These are phyloP conservation scores for Heliconius congener DNA, from an alignment of 1,140 invertebrate genomes.

Conservation along the genomic window DNA sequence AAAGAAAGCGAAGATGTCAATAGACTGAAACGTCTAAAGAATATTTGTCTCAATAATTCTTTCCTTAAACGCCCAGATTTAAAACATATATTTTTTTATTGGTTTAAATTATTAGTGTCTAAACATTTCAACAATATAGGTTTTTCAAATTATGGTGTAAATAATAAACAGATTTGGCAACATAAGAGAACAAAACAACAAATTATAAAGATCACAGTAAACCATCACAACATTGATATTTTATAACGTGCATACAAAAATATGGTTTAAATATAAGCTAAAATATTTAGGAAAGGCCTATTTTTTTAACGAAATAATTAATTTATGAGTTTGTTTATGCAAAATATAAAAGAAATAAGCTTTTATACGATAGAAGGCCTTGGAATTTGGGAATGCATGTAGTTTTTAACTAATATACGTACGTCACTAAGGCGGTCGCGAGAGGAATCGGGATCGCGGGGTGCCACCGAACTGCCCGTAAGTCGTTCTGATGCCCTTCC, in stretches of 20 bases:
- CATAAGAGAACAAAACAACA: constrained; percentile 17
- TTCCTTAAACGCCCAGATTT: constrained; percentile 17
- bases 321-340: background rate
- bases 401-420: constrained; percentile 72
- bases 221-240: constrained; percentile 15
- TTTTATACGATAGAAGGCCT: background rate
- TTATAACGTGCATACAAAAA: constrained; percentile 10
- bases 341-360: background rate
- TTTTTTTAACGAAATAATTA: background rate
- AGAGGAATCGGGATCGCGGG: constrained; percentile 88
- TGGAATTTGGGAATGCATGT: background rate
- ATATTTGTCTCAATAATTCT: constrained; percentile 20
- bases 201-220: constrained; percentile 7
- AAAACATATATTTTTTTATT: background rate
- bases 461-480: constrained; percentile 87
- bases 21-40: constrained; percentile 51
- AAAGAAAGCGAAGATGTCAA: constrained; percentile 80
- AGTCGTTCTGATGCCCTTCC: constrained; percentile 88
- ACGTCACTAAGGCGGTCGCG: constrained; percentile 91
- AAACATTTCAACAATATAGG: background rate
- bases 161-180: constrained; percentile 22
- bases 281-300: constrained; percentile 4
- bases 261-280: background rate
- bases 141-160: background rate
- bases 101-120: background rate